Evolutionary conservation across 2,888 invertebrate genomes (phyloP).

Genomic region (Griposia aprilina): DNA sequence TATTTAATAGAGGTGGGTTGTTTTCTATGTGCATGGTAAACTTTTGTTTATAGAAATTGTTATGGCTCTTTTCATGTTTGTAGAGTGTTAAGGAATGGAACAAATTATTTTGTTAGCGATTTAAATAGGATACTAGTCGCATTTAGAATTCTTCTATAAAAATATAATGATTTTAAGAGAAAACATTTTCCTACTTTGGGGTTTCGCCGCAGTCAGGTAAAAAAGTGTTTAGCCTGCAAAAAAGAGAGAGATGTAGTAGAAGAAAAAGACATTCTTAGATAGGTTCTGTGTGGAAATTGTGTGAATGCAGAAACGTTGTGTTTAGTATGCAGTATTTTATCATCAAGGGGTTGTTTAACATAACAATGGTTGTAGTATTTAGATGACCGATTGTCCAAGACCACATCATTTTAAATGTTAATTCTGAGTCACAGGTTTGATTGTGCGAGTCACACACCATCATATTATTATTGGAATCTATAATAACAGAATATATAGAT

Average conservation of each 20-base stretch:
- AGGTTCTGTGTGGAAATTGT: neutral
- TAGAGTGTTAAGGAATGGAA: neutral
- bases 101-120: neutral
- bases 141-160: neutral
- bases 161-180: too few relatives aligned
- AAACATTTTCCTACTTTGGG: neutral
- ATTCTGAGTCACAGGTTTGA: neutral
- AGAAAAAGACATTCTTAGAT: neutral
- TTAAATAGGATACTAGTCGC: neutral
- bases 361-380: neutral
- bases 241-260: neutral
- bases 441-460: neutral
- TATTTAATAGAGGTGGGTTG: conserved; percentile 40
- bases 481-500: too few relatives aligned
- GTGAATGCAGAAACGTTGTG: neutral
- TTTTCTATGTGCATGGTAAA: conserved; percentile 5
- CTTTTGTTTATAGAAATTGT: conserved; percentile 4
- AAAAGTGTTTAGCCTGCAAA: neutral
- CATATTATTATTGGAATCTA: conserved; percentile 12
- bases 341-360: neutral
- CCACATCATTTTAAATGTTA: conserved; percentile 5
- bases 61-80: conserved; percentile 1
- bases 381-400: neutral
- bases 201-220: neutral
- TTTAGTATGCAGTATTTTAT: neutral